These are phyloP conservation scores for Eptesicus fuscus DNA, from an alignment of 2,113 vertebrate species.

Conservation along the genomic window DNA sequence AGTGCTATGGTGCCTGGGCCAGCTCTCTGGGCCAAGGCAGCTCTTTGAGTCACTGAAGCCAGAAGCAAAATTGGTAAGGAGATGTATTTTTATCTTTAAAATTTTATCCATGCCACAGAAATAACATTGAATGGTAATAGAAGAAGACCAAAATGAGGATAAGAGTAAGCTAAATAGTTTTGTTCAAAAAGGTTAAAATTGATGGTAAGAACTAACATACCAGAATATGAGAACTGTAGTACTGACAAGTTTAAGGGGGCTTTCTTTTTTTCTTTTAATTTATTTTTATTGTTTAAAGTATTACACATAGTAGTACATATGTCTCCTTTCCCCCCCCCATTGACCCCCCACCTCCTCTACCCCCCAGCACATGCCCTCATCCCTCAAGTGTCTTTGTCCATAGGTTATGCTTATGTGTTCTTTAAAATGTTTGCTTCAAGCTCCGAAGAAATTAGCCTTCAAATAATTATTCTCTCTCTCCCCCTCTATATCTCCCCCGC, in stretches of 20 bases:
- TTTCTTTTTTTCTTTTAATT: background rate
- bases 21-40: background rate
- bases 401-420: background rate
- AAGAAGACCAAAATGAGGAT: background rate
- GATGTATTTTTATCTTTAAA: background rate
- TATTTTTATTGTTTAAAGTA: too few species aligned
- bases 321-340: too few species aligned
- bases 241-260: background rate
- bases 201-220: background rate
- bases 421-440: conserved; percentile 19
- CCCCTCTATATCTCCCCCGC: background rate
- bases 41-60: background rate
- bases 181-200: background rate
- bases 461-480: background rate
- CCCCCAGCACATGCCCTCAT: too few species aligned
- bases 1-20: background rate
- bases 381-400: too few species aligned
- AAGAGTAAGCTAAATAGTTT: conserved; percentile 12
- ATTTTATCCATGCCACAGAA: background rate
- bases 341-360: too few species aligned
- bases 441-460: background rate
- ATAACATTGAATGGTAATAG: background rate
- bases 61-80: background rate
- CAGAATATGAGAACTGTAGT: background rate
- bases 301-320: too few species aligned